Conservation (phyloP, 2,113 vertebrate genomes). For the Holacanthus passer region DNA sequence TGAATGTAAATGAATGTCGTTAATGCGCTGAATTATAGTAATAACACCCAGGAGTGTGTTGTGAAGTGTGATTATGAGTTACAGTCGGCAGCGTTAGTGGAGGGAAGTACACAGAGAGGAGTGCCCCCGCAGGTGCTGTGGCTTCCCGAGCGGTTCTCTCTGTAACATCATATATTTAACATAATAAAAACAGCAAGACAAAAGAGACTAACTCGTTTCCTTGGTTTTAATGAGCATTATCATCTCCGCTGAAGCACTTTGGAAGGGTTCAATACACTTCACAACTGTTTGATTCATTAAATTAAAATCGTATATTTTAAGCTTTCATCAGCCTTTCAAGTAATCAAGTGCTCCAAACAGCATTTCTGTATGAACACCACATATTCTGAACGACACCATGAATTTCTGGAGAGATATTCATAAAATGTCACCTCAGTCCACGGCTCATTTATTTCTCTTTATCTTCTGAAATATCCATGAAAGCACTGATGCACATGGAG, state of each 20-base stretch:
- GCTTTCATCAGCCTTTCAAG: not conserved
- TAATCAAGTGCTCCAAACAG: not conserved
- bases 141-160: not conserved
- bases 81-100: not conserved
- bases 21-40: constrained; percentile 29
- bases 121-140: not conserved
- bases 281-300: not conserved
- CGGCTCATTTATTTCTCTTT: not conserved
- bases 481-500: not conserved
- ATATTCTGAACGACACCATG: not conserved
- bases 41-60: constrained; percentile 24
- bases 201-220: not conserved
- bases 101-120: not conserved
- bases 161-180: not conserved
- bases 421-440: not conserved
- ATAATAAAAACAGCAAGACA: not conserved
- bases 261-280: too few relatives aligned
- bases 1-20: constrained; percentile 21
- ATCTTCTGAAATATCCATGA: not conserved
- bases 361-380: not conserved
- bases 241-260: not conserved
- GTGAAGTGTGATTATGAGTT: not conserved
- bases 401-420: too few relatives aligned
- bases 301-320: not conserved
- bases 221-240: too few relatives aligned